Conservation (phyloP, 2,113 vertebrate genomes). For the Peucedramus taeniatus region DNA sequence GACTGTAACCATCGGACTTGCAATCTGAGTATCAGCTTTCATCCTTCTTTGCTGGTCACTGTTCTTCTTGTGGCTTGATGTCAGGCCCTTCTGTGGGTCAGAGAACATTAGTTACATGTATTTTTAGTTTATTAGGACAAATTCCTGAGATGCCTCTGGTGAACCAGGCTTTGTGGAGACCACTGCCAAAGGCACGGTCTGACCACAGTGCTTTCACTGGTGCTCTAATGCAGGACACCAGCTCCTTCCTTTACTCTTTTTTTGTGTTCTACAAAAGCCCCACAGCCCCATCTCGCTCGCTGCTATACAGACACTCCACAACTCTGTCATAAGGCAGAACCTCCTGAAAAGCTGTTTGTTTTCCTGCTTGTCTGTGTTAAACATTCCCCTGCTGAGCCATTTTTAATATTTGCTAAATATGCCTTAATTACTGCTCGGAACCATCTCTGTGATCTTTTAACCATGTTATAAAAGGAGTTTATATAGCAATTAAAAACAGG, state of each 20-base stretch:
- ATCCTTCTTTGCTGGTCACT: neutral
- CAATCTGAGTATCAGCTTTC: neutral
- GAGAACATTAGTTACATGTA: slow-evolving; percentile 7
- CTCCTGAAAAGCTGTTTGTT: slow-evolving; percentile 12
- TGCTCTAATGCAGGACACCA: neutral
- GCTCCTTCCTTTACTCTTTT: neutral
- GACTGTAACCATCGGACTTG: neutral
- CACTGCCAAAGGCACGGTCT: neutral
- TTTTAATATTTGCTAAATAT: slow-evolving; percentile 48
- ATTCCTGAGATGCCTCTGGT: slow-evolving; percentile 33
- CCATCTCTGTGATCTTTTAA: slow-evolving; percentile 16
- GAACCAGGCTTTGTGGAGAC: neutral
- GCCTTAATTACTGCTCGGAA: neutral
- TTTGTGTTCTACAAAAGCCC: neutral
- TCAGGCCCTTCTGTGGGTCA: neutral
- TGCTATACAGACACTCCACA: neutral
- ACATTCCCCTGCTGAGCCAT: neutral
- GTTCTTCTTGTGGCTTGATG: neutral
- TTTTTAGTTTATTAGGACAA: slow-evolving; percentile 52
- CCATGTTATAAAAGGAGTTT: slow-evolving; percentile 14
- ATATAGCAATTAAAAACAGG: slow-evolving; percentile 28
- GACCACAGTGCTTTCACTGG: neutral
- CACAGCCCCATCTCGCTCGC: neutral
- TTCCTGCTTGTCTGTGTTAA: neutral
- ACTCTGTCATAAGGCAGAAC: neutral